phyloP scores from a whole-genome alignment of 2,797 vertebrate species.

The Aplochiton taeniatus region DNA sequence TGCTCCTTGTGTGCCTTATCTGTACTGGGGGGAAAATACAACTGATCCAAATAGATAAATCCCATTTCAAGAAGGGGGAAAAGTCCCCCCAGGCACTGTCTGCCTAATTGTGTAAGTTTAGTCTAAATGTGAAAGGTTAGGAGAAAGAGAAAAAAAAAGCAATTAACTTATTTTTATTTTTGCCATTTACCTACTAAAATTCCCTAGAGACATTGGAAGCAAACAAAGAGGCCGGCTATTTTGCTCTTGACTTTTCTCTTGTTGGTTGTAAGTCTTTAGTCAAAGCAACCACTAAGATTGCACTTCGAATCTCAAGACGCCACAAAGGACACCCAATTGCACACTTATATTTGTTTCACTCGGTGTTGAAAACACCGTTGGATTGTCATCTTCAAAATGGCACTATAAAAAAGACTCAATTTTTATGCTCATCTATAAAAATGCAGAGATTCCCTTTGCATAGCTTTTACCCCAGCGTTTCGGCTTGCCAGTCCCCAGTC shows the following conservation, averaged over 20 bases:
- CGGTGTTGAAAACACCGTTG: conserved; percentile 43
- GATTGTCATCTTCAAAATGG: conserved; percentile 46
- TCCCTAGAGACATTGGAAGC: conserved; percentile 66
- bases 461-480: conserved; percentile 19
- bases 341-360: conserved; percentile 56
- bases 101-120: conserved; percentile 67
- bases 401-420: conserved; percentile 51
- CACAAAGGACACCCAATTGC: conserved; percentile 42
- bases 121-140: conserved; percentile 74
- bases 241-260: conserved; percentile 39
- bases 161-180: conserved; percentile 70
- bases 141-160: conserved; percentile 60
- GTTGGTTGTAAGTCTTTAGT: conserved; percentile 52
- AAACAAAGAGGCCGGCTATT: conserved; percentile 59
- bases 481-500: conserved; percentile 29
- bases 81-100: conserved; percentile 55
- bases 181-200: conserved; percentile 58
- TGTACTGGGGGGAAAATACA: background rate
- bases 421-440: conserved; percentile 55
- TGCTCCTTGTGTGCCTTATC: background rate
- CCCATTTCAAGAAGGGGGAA: conserved; percentile 29
- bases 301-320: conserved; percentile 38
- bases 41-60: conserved; percentile 22
- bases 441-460: conserved; percentile 37
- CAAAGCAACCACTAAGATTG: conserved; percentile 38